Conservation (phyloP, 2,113 vertebrate genomes). For the Cephalophus harveyi region DNA sequence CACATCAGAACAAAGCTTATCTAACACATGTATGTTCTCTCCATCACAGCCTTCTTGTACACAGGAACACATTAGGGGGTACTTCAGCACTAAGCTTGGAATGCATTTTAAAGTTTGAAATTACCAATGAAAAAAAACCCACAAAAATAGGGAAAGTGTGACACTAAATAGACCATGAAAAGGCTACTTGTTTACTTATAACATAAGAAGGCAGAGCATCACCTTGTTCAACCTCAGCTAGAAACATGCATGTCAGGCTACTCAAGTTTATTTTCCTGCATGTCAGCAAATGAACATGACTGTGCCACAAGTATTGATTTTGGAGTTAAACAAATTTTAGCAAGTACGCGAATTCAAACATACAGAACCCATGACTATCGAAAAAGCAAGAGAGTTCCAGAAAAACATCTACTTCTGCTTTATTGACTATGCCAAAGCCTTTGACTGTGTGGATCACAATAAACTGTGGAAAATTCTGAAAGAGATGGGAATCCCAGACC, state of each 20-base stretch:
- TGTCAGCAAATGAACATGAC: not conserved
- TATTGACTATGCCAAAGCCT: no score
- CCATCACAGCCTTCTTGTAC: not conserved
- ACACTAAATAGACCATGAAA: not conserved
- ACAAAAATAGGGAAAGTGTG: not conserved
- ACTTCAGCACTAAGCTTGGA: not conserved
- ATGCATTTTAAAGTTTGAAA: not conserved
- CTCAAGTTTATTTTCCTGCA: not conserved
- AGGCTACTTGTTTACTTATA: not conserved
- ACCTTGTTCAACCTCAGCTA: not conserved
- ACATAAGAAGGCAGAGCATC: not conserved
- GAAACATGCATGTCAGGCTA: not conserved
- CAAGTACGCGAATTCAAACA: not conserved
- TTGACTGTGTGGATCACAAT: no score
- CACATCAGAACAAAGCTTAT: not conserved
- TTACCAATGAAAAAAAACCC: fast-evolving
- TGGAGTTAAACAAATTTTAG: not conserved
- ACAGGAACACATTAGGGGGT: not conserved
- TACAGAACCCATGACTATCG: not conserved
- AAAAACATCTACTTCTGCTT: no score
- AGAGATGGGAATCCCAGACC: no score
- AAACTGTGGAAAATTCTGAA: no score
- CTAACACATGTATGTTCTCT: not conserved
- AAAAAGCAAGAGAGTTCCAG: no score
- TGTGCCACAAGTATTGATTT: not conserved